These are phyloP conservation scores for Pimephales promelas DNA, from an alignment of 2,113 vertebrate species.

Conservation along the genomic window DNA sequence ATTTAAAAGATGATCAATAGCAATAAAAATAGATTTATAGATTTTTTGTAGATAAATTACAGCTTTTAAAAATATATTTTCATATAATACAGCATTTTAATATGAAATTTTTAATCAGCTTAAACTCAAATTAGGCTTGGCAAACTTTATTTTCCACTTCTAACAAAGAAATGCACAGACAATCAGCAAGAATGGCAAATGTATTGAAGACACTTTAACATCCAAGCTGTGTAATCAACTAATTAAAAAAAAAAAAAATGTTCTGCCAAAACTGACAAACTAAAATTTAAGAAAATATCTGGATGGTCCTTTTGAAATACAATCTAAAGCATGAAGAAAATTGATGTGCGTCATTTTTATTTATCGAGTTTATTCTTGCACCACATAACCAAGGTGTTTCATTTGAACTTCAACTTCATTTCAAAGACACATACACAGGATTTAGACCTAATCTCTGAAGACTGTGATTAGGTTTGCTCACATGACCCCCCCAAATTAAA, in stretches of 20 bases:
- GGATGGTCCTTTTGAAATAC: background rate
- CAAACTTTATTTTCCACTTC: conserved; percentile 67
- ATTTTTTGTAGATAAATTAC: background rate
- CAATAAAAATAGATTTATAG: background rate
- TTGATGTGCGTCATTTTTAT: background rate
- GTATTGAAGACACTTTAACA: conserved; percentile 64
- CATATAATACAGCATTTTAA: background rate
- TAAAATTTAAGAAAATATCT: conserved; percentile 3
- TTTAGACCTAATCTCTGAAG: conserved; percentile 1
- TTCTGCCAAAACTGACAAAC: background rate
- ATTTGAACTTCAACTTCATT: background rate
- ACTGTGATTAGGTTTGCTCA: conserved; percentile 12
- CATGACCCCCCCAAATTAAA: background rate
- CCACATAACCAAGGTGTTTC: background rate
- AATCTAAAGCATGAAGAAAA: background rate
- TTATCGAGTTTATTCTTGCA: background rate
- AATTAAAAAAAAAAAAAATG: conserved; percentile 40
- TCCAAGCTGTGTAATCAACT: conserved; percentile 57
- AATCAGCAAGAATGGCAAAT: conserved; percentile 65
- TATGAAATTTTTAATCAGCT: background rate
- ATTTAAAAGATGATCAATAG: background rate
- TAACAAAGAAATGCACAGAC: conserved; percentile 63
- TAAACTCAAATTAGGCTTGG: conserved; percentile 41
- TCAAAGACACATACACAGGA: background rate
- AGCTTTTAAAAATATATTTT: too few relatives aligned